phyloP scores from a whole-genome alignment of 2,888 invertebrate species.

The Tromatobia lineatoria region DNA sequence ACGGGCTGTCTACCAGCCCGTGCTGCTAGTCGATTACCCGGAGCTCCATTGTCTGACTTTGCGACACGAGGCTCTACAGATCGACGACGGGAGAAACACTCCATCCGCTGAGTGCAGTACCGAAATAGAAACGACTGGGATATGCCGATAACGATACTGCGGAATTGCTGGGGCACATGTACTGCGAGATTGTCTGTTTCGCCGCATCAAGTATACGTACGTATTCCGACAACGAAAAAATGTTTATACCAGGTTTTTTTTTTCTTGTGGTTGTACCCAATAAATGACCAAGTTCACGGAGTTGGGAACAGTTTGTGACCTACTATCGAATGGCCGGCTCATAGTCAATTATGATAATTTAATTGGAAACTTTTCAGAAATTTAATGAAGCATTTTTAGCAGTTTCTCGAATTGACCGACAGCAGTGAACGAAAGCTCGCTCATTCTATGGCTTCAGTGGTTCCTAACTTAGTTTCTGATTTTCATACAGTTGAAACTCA shows the following conservation, averaged over 20 bases:
- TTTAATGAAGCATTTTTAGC: neutral
- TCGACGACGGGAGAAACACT: conserved; percentile 26
- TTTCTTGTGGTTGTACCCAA: neutral
- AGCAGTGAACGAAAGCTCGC: too few species aligned
- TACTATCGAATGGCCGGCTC: neutral
- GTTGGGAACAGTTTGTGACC: neutral
- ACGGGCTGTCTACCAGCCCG: conserved; percentile 9
- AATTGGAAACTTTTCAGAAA: neutral
- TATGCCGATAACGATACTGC: conserved; percentile 34
- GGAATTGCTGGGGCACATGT: neutral
- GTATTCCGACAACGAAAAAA: neutral
- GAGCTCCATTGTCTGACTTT: conserved; percentile 35
- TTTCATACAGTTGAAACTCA: too few species aligned
- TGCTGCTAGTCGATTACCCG: conserved; percentile 22
- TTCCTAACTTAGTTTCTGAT: too few species aligned
- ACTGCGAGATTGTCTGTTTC: neutral
- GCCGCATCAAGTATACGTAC: neutral
- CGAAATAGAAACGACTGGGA: conserved; percentile 41
- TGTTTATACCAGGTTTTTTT: neutral
- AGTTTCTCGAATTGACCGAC: neutral
- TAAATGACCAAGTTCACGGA: neutral
- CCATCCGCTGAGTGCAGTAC: conserved; percentile 6
- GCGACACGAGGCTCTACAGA: conserved; percentile 22
- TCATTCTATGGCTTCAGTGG: too few species aligned
- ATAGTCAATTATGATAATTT: neutral